Conservation (phyloP, 2,113 vertebrate genomes). For the Phalacrocorax brasilianus region DNA sequence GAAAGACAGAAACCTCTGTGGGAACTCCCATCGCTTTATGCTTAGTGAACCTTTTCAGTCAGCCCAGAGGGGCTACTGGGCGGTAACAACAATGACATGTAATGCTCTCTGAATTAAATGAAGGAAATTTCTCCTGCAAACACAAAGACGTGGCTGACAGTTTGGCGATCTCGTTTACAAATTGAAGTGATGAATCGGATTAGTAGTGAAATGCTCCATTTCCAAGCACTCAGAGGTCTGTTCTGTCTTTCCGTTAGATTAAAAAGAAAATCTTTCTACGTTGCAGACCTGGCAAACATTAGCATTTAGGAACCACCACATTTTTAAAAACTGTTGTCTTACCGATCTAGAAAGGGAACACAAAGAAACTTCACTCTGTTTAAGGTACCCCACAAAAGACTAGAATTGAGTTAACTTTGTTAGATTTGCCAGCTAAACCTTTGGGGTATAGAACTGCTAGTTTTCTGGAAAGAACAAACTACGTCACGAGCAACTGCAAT, state of each 20-base stretch:
- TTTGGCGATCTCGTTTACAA: constrained; percentile 47
- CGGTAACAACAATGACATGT: constrained; percentile 50
- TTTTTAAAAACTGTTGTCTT: constrained; percentile 58
- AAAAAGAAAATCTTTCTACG: constrained; percentile 60
- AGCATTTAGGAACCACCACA: constrained; percentile 75
- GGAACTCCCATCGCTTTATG: constrained; percentile 30
- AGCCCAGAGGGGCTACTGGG: constrained; percentile 60
- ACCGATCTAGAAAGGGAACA: constrained; percentile 65
- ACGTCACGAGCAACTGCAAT: background rate
- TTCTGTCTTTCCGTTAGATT: constrained; percentile 77
- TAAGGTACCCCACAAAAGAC: constrained; percentile 37
- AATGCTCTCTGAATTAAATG: constrained; percentile 46
- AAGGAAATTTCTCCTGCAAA: constrained; percentile 43
- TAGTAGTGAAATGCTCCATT: constrained; percentile 22
- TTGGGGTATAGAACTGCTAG: background rate
- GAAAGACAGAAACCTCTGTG: constrained; percentile 76
- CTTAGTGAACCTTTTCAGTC: constrained; percentile 46
- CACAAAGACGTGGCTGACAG: constrained; percentile 36
- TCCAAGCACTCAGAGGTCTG: constrained; percentile 43
- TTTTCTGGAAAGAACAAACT: constrained; percentile 19
- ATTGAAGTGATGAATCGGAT: constrained; percentile 51
- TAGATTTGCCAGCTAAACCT: constrained; percentile 42
- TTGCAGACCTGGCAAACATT: constrained; percentile 77
- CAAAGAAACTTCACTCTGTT: constrained; percentile 59
- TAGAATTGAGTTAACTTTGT: constrained; percentile 54